Base-by-base conservation (phyloP, 92 coral and sea anemone species). In the Montipora capitata region DNA sequence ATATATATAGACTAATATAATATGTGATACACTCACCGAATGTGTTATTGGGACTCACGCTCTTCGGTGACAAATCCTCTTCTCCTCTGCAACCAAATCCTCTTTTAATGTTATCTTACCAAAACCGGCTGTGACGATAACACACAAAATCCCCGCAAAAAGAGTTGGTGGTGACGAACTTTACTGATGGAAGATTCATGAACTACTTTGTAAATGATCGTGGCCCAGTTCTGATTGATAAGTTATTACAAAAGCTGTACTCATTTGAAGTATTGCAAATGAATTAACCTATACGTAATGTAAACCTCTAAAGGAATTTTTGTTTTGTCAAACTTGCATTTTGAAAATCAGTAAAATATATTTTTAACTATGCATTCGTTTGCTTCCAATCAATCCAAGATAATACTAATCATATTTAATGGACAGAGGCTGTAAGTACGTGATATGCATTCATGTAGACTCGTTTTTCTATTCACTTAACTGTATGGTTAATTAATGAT, bases 51-150 rank as follows among this genome's bases (percentile, higher is more conserved):
- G 52, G 10, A 48, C 52, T 48, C 52, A 3, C 52, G 10, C 7
- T 54, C 8, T 38, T n/a, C 10, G 56, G 38, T n/a, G n/a, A 44
- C 10, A 9, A 7, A 4, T 48, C 3, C 9, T 18, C 20, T 38
- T 44, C 77, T 18, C 62, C 15, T 16, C 13, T 17, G 17, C 12
- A 5, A 51, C n/a, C 58, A 43, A 72, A 13, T 72, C 15, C 61
- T 11, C 10, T 54, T 54, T 16, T 16, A 3, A 5, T 52, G 44
- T 52, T 16, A 45, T 73, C 77, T 73, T 18, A n/a, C 9, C 77
- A 45, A 73, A 48, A 73, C 40, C 77, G 61, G 61, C 59, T 18
- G 59, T 27, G 35, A 7, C 45, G 59, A 73, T 73, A 73, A 18
- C 61, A 56, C 18, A 43, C 41, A 18, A 73, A 72, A 73, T 18